Conservation (phyloP, 2,888 invertebrate species). For the Eristalinus sepulchralis region DNA sequence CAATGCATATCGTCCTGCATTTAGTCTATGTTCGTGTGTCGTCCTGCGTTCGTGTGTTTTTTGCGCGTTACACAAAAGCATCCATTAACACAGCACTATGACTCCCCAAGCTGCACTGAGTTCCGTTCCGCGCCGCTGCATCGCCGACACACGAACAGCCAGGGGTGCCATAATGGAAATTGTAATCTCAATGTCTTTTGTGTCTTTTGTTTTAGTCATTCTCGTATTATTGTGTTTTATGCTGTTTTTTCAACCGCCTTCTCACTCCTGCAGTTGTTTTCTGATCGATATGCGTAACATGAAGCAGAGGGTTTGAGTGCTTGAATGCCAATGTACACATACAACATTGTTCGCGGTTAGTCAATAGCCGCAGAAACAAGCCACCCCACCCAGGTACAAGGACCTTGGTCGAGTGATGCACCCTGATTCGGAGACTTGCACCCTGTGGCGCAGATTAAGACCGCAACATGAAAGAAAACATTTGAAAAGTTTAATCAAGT, state of each 20-base stretch:
- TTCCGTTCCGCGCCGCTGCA: conserved; percentile 56
- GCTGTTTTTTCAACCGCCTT: not conserved
- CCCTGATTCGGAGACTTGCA: conserved; percentile 8
- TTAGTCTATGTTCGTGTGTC: conserved; percentile 1
- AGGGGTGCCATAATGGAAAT: conserved; percentile 68
- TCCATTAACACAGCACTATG: conserved; percentile 63
- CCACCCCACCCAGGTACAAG: not conserved
- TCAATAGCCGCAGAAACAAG: not conserved
- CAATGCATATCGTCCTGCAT: conserved; percentile 30
- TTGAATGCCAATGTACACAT: conserved; percentile 8
- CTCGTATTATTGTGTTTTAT: conserved; percentile 52
- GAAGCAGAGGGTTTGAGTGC: conserved; percentile 24
- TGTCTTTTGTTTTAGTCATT: conserved; percentile 65
- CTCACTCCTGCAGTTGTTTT: conserved; percentile 38
- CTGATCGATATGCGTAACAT: conserved; percentile 49
- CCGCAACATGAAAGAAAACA: not conserved
- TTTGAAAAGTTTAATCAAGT: conserved; percentile 51
- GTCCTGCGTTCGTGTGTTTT: conserved; percentile 23
- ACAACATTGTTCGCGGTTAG: not conserved
- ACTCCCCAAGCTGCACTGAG: conserved; percentile 49
- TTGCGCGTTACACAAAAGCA: conserved; percentile 63
- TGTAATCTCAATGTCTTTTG: conserved; percentile 62
- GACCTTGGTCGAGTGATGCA: not conserved
- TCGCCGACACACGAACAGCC: conserved; percentile 36
- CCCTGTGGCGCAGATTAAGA: not conserved